Conservation (phyloP, 1,140 invertebrate genomes). For the Nebria ingens region DNA sequence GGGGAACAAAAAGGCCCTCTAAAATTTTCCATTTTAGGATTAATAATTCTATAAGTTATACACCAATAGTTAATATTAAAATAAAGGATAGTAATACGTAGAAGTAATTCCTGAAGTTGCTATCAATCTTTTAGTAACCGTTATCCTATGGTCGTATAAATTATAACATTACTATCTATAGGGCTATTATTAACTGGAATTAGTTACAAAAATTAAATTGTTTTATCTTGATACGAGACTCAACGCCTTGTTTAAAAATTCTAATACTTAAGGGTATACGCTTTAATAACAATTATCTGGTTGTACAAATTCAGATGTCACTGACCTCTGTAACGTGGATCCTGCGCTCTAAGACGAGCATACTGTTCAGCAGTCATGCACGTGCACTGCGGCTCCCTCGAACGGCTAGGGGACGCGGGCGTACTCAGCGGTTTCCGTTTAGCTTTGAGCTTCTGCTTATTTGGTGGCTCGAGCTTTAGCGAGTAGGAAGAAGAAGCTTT, state of each 20-base stretch:
- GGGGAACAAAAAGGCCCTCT: too few relatives aligned
- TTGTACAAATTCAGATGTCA: slow-evolving; percentile 15
- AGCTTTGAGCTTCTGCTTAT: slow-evolving; percentile 73
- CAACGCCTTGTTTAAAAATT: too few relatives aligned
- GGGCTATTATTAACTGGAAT: too few relatives aligned
- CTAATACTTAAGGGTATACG: too few relatives aligned
- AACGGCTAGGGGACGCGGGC: slow-evolving; percentile 82
- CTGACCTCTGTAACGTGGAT: slow-evolving; percentile 66
- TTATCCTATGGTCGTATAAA: too few relatives aligned
- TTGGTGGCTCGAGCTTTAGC: slow-evolving; percentile 80
- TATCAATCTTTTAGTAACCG: too few relatives aligned
- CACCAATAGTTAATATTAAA: slow-evolving; percentile 7
- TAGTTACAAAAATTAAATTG: too few relatives aligned
- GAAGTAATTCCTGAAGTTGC: too few relatives aligned
- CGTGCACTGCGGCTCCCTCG: slow-evolving; percentile 83
- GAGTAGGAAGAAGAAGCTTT: slow-evolving; percentile 95
- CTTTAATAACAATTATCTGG: not conserved
- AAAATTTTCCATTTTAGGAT: too few relatives aligned
- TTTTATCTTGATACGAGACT: too few relatives aligned
- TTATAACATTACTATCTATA: too few relatives aligned
- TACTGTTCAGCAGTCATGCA: slow-evolving; percentile 93
- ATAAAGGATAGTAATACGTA: too few relatives aligned
- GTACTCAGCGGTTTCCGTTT: slow-evolving; percentile 85
- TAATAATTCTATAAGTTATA: not conserved
- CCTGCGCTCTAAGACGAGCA: slow-evolving; percentile 68